These are phyloP conservation scores for Trachymyrmex septentrionalis DNA, from an alignment of 1,140 invertebrate genomes.

Conservation along the genomic window DNA sequence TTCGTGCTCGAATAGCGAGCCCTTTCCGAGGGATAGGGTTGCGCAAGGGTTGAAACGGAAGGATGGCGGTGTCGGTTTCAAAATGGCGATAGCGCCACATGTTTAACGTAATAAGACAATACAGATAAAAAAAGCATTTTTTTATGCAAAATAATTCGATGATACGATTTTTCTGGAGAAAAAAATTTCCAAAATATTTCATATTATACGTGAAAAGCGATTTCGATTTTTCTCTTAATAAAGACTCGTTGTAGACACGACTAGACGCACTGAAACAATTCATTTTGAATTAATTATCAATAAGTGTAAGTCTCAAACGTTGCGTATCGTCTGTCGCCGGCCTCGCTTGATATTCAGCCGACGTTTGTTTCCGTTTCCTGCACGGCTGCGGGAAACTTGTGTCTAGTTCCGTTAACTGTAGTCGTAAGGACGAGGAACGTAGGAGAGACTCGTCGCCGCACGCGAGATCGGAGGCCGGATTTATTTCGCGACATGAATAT, in stretches of 20 bases:
- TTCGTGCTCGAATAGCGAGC: constrained; percentile 59
- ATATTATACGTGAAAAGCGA: background rate
- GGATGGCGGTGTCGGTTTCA: constrained; percentile 77
- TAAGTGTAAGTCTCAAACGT: background rate
- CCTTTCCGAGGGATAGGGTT: constrained; percentile 77
- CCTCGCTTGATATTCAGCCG: constrained; percentile 68
- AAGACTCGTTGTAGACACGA: background rate
- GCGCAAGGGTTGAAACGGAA: constrained; percentile 72
- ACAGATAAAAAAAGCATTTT: background rate
- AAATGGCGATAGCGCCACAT: constrained; percentile 74
- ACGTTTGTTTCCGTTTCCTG: constrained; percentile 70
- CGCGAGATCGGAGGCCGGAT: constrained; percentile 64
- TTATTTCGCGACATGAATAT: constrained; percentile 81
- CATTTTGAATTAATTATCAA: constrained; percentile 26
- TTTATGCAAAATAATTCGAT: background rate
- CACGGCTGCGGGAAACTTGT: background rate
- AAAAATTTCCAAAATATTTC: constrained; percentile 5
- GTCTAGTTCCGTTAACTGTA: constrained; percentile 57
- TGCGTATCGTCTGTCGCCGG: background rate
- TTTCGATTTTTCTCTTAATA: background rate
- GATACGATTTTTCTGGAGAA: background rate
- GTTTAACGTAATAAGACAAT: background rate
- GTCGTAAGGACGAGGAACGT: constrained; percentile 22
- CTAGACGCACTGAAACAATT: constrained; percentile 5
- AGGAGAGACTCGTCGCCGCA: constrained; percentile 5